Conservation (phyloP, 2,797 vertebrate genomes). For the Balearica regulorum region DNA sequence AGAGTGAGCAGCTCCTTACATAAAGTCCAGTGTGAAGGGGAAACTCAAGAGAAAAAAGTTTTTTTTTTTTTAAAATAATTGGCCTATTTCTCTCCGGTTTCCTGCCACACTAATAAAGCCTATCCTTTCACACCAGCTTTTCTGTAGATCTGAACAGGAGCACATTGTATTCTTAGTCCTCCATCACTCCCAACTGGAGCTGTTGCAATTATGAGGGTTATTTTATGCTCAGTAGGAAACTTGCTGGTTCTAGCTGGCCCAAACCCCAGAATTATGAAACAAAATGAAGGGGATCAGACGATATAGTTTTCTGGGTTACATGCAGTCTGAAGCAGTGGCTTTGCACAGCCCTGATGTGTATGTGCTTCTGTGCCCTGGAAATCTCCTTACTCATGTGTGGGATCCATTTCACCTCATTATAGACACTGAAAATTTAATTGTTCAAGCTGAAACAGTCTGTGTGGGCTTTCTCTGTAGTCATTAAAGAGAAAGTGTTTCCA, state of each 20-base stretch:
- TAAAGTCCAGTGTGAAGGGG: neutral
- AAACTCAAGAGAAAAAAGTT: neutral
- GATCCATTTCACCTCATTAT: constrained; percentile 2
- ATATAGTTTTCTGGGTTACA: neutral
- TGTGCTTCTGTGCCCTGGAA: neutral
- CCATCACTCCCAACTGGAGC: neutral
- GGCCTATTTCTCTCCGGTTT: neutral
- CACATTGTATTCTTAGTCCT: neutral
- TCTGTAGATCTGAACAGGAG: neutral
- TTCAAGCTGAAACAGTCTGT: neutral
- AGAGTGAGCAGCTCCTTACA: neutral
- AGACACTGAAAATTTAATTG: neutral
- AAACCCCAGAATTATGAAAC: neutral
- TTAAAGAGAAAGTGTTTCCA: neutral
- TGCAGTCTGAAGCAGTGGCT: neutral
- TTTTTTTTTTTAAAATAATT: neutral
- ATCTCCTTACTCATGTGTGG: neutral
- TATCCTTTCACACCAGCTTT: neutral
- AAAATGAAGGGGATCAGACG: neutral
- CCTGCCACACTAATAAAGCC: neutral
- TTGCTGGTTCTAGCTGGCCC: neutral
- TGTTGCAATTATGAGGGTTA: neutral
- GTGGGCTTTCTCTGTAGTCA: neutral
- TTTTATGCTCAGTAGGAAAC: neutral
- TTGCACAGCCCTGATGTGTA: neutral